These are phyloP conservation scores for Centropyge bicolor DNA, from an alignment of 2,797 vertebrate genomes.

Conservation along the genomic window DNA sequence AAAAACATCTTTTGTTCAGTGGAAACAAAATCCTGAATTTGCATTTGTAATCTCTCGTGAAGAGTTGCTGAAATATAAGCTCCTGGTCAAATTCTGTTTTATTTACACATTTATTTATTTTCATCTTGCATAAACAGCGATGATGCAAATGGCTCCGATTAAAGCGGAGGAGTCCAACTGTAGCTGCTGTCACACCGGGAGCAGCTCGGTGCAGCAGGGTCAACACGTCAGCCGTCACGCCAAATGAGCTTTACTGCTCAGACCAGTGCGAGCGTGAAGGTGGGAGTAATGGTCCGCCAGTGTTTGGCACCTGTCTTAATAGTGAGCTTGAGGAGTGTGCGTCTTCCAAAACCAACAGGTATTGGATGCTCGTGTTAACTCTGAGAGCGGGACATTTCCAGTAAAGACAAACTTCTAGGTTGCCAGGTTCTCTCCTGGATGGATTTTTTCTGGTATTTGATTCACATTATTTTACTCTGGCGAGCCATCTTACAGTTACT, in stretches of 20 bases:
- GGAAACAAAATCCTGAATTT: conserved; percentile 3
- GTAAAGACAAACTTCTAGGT: neutral
- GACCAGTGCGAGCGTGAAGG: conserved; percentile 37
- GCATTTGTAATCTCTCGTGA: conserved; percentile 20
- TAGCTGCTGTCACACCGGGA: conserved; percentile 50
- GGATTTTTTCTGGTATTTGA: conserved; percentile 31
- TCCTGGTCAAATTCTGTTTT: conserved; percentile 29
- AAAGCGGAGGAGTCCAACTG: conserved; percentile 38
- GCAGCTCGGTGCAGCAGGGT: conserved; percentile 31
- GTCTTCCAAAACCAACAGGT: conserved; percentile 62
- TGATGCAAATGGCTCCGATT: conserved; percentile 30
- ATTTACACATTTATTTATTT: conserved; percentile 21
- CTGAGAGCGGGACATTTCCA: conserved; percentile 18
- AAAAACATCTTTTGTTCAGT: conserved; percentile 54
- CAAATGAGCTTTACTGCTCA: conserved; percentile 46
- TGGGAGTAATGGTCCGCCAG: conserved; percentile 43
- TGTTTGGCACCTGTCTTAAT: conserved; percentile 52
- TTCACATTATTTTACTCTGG: conserved; percentile 8
- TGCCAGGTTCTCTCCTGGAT: conserved; percentile 3
- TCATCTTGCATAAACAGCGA: conserved; percentile 24
- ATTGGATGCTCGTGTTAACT: conserved; percentile 22
- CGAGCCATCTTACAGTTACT: conserved; percentile 28
- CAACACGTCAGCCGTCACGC: conserved; percentile 62
- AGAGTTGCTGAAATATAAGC: conserved; percentile 14
- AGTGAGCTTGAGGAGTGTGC: conserved; percentile 14